A percentile compares a stretch with the other conserved stretches of the same genome.
Conservation (phyloP, 2,113 vertebrate genomes). For the Corythoichthys intestinalis region DNA sequence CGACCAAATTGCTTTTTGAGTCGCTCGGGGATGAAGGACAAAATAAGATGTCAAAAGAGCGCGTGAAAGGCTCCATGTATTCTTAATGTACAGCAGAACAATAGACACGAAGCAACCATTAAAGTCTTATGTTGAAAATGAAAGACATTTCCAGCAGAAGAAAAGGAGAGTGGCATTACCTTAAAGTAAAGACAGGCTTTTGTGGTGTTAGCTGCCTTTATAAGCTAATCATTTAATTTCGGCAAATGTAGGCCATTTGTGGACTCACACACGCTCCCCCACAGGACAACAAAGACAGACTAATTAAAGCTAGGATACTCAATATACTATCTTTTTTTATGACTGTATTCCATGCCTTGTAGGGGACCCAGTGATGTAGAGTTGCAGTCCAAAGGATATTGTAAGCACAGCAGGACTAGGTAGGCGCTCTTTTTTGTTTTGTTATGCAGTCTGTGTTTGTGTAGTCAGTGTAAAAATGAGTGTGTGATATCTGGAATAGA, state of each 20-base stretch:
- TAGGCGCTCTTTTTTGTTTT: too few relatives aligned
- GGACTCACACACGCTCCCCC: constrained; percentile 25
- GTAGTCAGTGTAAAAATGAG: too few relatives aligned
- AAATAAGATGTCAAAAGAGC: constrained; percentile 29
- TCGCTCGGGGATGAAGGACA: constrained; percentile 40
- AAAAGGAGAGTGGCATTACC: not conserved
- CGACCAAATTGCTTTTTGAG: constrained; percentile 50
- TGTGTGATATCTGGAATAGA: too few relatives aligned
- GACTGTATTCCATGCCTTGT: too few relatives aligned
- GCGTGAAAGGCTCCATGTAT: not conserved
- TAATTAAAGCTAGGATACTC: constrained; percentile 21
- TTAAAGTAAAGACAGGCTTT: not conserved
- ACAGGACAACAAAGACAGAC: constrained; percentile 22
- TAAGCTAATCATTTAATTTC: constrained; percentile 48
- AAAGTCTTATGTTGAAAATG: not conserved
- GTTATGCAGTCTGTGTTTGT: too few relatives aligned
- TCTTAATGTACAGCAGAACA: not conserved
- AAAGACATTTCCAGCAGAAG: not conserved
- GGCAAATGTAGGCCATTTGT: constrained; percentile 42
- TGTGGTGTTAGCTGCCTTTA: not conserved
- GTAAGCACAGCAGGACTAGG: too few relatives aligned
- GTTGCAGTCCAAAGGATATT: too few relatives aligned
- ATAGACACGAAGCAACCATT: not conserved
- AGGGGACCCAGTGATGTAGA: too few relatives aligned
- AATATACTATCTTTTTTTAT: not conserved